Evolutionary conservation across 2,113 vertebrate genomes (phyloP).

Genomic region (Chionodraco myersi): DNA sequence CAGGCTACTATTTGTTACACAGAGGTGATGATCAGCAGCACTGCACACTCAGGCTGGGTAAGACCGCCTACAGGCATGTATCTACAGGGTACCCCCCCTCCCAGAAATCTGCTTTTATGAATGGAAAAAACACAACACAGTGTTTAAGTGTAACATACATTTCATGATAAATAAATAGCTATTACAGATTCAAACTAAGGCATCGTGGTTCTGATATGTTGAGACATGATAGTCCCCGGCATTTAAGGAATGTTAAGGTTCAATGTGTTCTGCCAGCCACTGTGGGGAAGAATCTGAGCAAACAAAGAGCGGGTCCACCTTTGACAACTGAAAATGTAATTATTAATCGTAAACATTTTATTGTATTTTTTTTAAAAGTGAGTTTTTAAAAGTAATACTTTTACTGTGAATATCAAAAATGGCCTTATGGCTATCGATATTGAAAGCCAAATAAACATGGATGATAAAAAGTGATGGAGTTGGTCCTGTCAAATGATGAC

Average conservation of each 20-base stretch:
- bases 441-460: no score
- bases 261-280: neutral
- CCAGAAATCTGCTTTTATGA: neutral
- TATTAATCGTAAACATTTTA: no score
- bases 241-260: slow-evolving; percentile 14
- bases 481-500: no score
- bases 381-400: no score
- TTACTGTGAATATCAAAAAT: no score
- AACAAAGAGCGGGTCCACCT: neutral
- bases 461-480: no score
- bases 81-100: no score
- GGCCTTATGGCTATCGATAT: no score
- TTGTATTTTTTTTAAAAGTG: no score
- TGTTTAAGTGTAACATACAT: neutral
- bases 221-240: neutral
- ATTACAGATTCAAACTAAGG: neutral
- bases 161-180: neutral
- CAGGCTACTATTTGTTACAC: slow-evolving; percentile 46
- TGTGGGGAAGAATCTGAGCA: neutral
- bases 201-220: neutral
- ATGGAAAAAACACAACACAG: neutral
- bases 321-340: no score
- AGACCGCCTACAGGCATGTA: slow-evolving; percentile 7
- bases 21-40: slow-evolving; percentile 22
- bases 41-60: neutral